A percentile compares a stretch with the other conserved stretches of the same genome.
These are phyloP conservation scores for Opisthocomus hoazin DNA, from an alignment of 2,113 vertebrate genomes.

Conservation along the genomic window DNA sequence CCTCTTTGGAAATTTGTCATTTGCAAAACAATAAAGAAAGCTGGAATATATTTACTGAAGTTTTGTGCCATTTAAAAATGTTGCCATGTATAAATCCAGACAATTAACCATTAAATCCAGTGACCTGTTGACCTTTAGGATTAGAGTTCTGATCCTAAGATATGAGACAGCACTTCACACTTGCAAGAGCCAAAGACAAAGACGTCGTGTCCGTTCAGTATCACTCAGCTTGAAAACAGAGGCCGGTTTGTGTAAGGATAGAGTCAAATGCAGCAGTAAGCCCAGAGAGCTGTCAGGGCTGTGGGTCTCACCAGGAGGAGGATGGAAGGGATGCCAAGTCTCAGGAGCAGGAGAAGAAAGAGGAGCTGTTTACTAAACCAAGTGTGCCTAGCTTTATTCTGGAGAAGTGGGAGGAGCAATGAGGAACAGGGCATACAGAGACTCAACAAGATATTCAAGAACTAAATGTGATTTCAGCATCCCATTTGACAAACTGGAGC, in stretches of 20 bases:
- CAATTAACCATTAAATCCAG: background rate
- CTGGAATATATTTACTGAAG: background rate
- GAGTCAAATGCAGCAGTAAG: background rate
- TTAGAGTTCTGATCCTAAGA: background rate
- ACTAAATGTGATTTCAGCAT: background rate
- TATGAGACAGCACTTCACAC: background rate
- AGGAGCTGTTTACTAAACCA: background rate
- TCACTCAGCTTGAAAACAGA: background rate
- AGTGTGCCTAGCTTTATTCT: background rate
- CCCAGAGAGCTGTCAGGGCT: background rate
- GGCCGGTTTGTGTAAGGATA: background rate
- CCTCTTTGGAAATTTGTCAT: background rate
- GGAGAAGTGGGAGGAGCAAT: background rate
- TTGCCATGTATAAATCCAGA: background rate
- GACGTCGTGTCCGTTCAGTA: background rate
- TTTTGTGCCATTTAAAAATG: background rate
- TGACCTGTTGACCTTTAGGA: background rate
- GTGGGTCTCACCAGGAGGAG: background rate
- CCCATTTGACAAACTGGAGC: background rate
- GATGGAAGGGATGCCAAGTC: background rate
- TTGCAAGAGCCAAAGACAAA: background rate
- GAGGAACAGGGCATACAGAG: background rate
- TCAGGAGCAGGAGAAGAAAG: background rate
- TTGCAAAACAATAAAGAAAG: background rate
- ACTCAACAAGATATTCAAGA: background rate